Conservation (phyloP, 2,797 vertebrate genomes). For the Gadopsis bispinosus region DNA sequence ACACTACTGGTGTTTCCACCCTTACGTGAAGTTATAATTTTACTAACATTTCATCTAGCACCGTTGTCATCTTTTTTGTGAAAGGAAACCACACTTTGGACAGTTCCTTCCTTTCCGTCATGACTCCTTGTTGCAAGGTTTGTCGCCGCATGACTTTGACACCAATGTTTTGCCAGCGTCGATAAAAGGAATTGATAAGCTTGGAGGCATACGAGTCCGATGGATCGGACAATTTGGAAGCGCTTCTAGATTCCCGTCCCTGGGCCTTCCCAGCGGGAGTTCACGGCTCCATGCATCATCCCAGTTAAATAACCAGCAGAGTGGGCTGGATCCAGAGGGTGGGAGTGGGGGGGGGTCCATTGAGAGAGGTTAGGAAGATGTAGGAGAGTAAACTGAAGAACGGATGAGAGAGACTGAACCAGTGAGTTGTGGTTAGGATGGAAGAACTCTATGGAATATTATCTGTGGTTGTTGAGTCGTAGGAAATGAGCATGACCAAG, state of each 20-base stretch:
- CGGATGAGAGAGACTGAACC: not conserved
- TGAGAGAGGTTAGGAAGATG: not conserved
- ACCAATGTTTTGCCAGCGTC: not conserved
- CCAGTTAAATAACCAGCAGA: slow-evolving; percentile 38
- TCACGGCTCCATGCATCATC: no score
- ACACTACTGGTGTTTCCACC: not conserved
- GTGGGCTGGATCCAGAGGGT: slow-evolving; percentile 30
- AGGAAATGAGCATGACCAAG: slow-evolving; percentile 3
- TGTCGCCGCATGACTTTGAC: no score
- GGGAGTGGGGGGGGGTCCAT: not conserved
- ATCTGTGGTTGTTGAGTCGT: not conserved
- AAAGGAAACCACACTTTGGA: not conserved
- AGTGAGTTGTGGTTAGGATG: not conserved
- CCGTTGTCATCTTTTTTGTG: not conserved
- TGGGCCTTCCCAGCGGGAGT: no score
- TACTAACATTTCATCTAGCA: not conserved
- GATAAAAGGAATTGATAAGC: not conserved
- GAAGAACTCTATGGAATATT: not conserved
- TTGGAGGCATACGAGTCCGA: not conserved
- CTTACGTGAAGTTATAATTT: not conserved
- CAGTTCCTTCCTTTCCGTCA: not conserved
- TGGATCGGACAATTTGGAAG: not conserved
- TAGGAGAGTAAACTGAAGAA: slow-evolving; percentile 4
- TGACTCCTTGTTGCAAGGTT: not conserved
- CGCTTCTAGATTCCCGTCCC: not conserved